phyloP scores from a whole-genome alignment of 1,140 invertebrate species.

The Trichogramma pretiosum region DNA sequence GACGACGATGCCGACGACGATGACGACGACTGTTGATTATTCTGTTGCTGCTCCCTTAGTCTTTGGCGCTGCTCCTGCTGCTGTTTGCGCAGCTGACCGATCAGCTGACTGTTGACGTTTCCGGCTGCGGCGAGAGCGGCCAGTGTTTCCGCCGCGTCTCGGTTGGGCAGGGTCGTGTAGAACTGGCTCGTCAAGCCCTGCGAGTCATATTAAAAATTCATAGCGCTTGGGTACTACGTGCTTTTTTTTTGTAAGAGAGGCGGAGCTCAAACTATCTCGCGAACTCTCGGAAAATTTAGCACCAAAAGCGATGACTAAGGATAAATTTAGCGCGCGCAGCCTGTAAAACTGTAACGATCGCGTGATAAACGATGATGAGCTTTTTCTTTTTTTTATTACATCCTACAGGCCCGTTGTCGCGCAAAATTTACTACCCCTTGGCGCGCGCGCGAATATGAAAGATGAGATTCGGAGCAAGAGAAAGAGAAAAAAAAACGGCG shows the following conservation, averaged over 20 bases:
- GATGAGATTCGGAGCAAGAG: not conserved
- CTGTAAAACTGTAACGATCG: too few species aligned
- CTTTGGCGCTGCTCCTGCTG: conserved; percentile 24
- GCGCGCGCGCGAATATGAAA: not conserved
- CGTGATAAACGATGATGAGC: too few species aligned
- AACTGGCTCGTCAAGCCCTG: conserved; percentile 27
- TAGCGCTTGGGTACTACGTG: too few species aligned
- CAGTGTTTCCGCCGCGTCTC: conserved; percentile 46
- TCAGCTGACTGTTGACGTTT: conserved; percentile 40
- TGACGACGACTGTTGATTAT: too few species aligned
- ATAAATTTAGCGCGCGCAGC: not conserved
- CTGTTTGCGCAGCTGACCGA: conserved; percentile 30
- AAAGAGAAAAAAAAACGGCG: conserved; percentile 16
- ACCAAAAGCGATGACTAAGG: not conserved
- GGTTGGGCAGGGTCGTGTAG: conserved; percentile 45
- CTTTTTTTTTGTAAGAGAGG: too few species aligned
- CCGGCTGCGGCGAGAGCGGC: conserved; percentile 46
- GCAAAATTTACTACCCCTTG: too few species aligned
- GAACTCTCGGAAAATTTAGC: not conserved
- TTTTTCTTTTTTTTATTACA: too few species aligned
- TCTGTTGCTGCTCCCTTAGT: conserved; percentile 7
- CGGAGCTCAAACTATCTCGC: too few species aligned
- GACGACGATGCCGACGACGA: conserved; percentile 5
- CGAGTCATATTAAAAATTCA: conserved; percentile 1
- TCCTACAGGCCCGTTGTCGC: too few species aligned